These are phyloP conservation scores for Cepaea hortensis DNA, from an alignment of 2,888 invertebrate species.

Conservation along the genomic window DNA sequence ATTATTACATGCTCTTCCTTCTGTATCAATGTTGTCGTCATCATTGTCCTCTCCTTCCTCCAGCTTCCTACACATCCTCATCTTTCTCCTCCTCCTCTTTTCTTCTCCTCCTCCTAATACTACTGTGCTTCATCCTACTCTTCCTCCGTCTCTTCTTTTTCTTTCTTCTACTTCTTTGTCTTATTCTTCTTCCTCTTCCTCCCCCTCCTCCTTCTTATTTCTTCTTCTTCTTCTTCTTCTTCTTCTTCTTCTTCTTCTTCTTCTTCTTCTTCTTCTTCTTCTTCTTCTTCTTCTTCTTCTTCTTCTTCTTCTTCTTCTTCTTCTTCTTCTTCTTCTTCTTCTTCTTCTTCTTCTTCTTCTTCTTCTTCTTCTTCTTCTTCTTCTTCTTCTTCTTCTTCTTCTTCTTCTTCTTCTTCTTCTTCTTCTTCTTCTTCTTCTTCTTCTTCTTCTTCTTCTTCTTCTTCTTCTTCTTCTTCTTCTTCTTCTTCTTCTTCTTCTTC, in stretches of 20 bases:
- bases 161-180: neutral
- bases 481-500: neutral
- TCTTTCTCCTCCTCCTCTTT: neutral
- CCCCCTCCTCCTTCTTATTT: neutral
- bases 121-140: neutral
- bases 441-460: neutral
- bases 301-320: neutral
- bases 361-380: neutral
- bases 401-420: neutral
- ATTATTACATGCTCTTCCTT: neutral
- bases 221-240: neutral
- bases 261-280: neutral
- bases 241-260: neutral
- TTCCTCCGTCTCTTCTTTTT: constrained; percentile 16
- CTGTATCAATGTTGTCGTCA: neutral
- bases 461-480: constrained; percentile 1
- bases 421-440: neutral
- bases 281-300: neutral
- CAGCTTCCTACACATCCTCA: neutral
- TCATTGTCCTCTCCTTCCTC: neutral
- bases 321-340: constrained; percentile 11
- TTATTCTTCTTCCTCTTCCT: neutral
- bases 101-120: neutral
- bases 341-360: neutral
- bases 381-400: neutral